These are phyloP conservation scores for Heterocephalus glaber DNA, from an alignment of 2,113 vertebrate species.

Conservation along the genomic window DNA sequence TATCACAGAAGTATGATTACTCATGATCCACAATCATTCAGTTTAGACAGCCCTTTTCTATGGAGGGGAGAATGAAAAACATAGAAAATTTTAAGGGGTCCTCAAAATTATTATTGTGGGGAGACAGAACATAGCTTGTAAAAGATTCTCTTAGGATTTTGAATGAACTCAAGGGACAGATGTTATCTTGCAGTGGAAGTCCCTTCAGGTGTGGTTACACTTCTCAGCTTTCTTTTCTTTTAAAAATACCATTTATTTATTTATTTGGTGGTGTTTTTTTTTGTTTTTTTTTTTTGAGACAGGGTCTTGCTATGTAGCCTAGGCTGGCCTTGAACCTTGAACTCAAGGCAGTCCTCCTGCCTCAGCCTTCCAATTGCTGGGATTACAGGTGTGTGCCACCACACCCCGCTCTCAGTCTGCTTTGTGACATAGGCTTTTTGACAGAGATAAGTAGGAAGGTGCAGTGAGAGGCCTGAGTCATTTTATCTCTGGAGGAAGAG, in stretches of 20 bases:
- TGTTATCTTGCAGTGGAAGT: background rate
- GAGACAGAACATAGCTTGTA: background rate
- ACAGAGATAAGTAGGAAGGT: background rate
- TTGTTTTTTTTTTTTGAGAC: background rate
- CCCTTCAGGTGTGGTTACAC: background rate
- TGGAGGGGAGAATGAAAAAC: background rate
- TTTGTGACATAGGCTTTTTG: background rate
- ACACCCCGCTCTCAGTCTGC: background rate
- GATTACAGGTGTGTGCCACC: background rate
- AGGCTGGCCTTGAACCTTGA: background rate
- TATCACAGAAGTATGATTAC: background rate
- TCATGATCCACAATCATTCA: background rate
- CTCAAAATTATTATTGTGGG: background rate
- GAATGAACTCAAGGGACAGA: background rate
- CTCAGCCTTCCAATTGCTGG: background rate
- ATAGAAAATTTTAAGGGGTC: background rate
- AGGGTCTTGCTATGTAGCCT: background rate
- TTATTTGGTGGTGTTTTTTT: background rate
- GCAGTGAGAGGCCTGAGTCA: background rate
- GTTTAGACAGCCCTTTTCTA: background rate
- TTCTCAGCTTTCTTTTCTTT: background rate
- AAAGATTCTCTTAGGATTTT: background rate
- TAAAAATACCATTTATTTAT: background rate
- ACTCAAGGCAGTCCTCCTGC: background rate
- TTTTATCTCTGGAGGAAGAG: constrained; percentile 26